Base-by-base conservation (phyloP, 1,140 invertebrate species). In the Drosophila pandora region DNA sequence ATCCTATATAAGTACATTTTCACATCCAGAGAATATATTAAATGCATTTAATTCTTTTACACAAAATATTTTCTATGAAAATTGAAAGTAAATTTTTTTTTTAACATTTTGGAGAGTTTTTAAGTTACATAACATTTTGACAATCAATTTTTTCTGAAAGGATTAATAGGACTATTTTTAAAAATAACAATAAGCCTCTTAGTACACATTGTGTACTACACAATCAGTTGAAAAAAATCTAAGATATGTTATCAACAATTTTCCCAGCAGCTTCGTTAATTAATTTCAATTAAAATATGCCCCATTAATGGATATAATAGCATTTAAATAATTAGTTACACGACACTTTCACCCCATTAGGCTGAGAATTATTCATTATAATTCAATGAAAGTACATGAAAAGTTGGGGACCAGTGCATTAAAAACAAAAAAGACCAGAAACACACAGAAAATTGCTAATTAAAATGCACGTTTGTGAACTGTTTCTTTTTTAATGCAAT, bases 321-420 rank as follows among this genome's bases (percentile, higher is more conserved):
- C 62, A 85, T 85, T 85, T 75, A 72, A 85, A 87, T 87, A 85
- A 87, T 85, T 81, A 87, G 77, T 87, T 85, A 82, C 74, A 82
- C 65, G 22, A 32, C n/a, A 32, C 43, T 23, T 21, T 45, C 12
- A 34, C n/a, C 30, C 22, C 55, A 55, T 49, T 21, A 0, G 1
- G 41, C 6, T 73, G 43, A 22, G 49, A 57, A 65, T 59, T 55
- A 63, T 37, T 43, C 8, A 63, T 78, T 64, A 62, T 75, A 71
- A 75, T 81, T 55, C 64, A 68, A 87, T 75, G 48, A 70, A 75
- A 87, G 61, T 67, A 47, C 58, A 68, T 75, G 50, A 65, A 81
- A 79, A 58, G 10, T 12, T 41, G 21, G 43, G 48, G 30, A 50
- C 52, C 41, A 45, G 41, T 45, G 41, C 70, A 70, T 79, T 67